Evolutionary conservation across 2,113 vertebrate species (phyloP), one percentile per base, ranked within the genome.

Genomic region (Vulpes ferrilata): DNA sequence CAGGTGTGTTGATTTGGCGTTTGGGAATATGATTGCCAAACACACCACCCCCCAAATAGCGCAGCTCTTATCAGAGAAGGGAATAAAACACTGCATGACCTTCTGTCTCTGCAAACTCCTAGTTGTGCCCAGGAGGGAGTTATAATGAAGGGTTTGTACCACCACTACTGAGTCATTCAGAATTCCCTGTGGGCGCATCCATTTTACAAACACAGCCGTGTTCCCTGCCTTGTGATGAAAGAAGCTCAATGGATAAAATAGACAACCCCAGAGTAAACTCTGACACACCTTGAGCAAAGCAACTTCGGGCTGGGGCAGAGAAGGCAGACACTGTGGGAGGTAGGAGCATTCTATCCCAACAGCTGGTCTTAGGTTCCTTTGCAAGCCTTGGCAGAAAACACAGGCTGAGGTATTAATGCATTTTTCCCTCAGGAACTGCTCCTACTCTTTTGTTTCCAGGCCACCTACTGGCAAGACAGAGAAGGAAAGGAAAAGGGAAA

Each of bases 271-370:
- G 51, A 85, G 90, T 94, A 67, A 97, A 95, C 73, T 85, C 85
- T 15, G 90, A 96, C 94, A 81, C 90, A 96, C 90, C 97, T 96
- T 94, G 55, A 96, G 89, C 55, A 96, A 95, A 97, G 76, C 88
- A 93, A 32, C 30, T 15, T 51, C 13, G 80, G 76, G 53, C 82
- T 93, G 48, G 93, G n/a, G 71, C 64, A 55, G 35, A 5, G 83
- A 57, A 84, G 38, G 73, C 7, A 0, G 43, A 8, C 32, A 0
- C 93, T 23, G 82, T 83, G 95, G 89, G 95, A 76, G 91, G 90
- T 27, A 22, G 10, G 35, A 78, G 38, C 35, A 1, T 81, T 78
- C 57, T 27, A 15, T 71, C 76, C 92, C 83, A 76, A 15, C 17
- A 82, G 62, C 62, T 17, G 12, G 7, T 79, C 51, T 6, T 65